Evolutionary conservation across 2,113 vertebrate genomes (phyloP), one percentile per base, ranked within the genome.

Genomic region (Gavialis gangeticus): DNA sequence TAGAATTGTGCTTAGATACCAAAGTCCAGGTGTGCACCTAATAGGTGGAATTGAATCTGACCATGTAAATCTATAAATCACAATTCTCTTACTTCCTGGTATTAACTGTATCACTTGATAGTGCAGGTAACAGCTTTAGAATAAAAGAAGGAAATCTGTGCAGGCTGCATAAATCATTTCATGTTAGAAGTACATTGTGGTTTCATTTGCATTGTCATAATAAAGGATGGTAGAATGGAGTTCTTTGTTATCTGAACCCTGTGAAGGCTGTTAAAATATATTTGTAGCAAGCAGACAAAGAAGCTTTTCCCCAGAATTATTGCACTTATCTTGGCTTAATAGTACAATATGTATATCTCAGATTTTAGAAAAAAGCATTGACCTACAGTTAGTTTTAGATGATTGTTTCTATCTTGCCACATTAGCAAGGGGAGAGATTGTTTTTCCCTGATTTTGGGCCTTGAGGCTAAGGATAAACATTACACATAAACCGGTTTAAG

Each of bases 201-300:
- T 59, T 92, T 91, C 34, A 75, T 93, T 90, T 84, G n/a, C 1
- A 7, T 91, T 89, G 88, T 91, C 89, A 4, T 85, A 67, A 78
- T 67, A 77, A 83, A 75, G 28, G 5, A 6, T 1, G 0, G 75
- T 58, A 67, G 8, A 58, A 81, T 87, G 46, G 71, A 75, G 14
- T 85, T 17, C 30, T 71, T 28, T 78, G 55, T 56, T 56, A 77
- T 13, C 54, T 89, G 62, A 63, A 56, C 3, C 21, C 77, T 28
- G 85, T 85, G 81, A 79, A 22, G 14, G 30, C 18, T 93, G 66
- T 77, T 88, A 78, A 80, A 71, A 27, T 1, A 15, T 58, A 75
- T 79, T 89, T 90, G 7, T 64, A 87, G 8, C 84, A 95, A 92
- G 19, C 2, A 34, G 46, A 75, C 87, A n/a, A 63, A 90, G 85